Base-by-base conservation (phyloP, 2,888 invertebrate genomes). In the Crepidodera aurea region DNA sequence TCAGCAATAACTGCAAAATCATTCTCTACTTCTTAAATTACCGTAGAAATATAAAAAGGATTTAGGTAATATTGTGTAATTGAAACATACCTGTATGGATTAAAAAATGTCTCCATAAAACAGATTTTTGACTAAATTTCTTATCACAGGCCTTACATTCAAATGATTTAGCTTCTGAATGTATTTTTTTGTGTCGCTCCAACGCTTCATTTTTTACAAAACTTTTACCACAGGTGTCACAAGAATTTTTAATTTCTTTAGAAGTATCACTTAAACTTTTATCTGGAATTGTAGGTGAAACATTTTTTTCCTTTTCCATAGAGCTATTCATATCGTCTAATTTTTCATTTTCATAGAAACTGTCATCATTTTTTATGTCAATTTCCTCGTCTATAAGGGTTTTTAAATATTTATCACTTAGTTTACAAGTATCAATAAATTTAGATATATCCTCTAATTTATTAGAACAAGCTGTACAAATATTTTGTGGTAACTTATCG, bases 71-170 rank as follows among this genome's bases (percentile, higher is more conserved):
- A n/a, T n/a, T n/a, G n/a, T n/a, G n/a, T n/a, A n/a, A n/a, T n/a
- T n/a, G n/a, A n/a, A n/a, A n/a, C n/a, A n/a, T 37, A 64, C 64
- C 67, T 55, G 63, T 62, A 40, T 67, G 67, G 7, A 60, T 67
- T 40, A 67, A 57, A 46, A 15, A 42, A 42, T 67, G 67, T n/a
- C 67, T 60, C 34, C 59, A 58, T 37, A 67, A 44, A 1, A 62
- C 59, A 8, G 56, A 58, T 25, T 63, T 65, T 22, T 67, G 65
- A 4, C 51, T 55, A 56, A 67, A 67, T 27, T 54, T 61, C 46
- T 65, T 67, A 25, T 56, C 55, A 44, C 67, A 67, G 7, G 15
- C 48, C 12, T 51, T 19, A 37, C 67, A 67, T 51, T 67, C 51
- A 42, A 62, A 67, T 2, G 60, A 62, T 39, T 65, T 67, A 22